Base-by-base conservation (phyloP, 1,140 invertebrate species). In the Meloidogyne hapla region DNA sequence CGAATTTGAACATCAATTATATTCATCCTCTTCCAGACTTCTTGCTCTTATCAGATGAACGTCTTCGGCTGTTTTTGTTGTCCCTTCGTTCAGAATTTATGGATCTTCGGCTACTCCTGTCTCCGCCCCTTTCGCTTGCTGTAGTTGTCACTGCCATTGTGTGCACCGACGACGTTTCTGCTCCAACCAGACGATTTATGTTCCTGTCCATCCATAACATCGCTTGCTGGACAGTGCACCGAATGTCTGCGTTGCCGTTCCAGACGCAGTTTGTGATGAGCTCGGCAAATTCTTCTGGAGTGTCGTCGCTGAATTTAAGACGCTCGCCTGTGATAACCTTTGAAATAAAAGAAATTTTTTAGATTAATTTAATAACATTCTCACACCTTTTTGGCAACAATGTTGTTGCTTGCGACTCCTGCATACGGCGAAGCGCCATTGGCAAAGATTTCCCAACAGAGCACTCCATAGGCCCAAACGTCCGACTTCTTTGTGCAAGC, bases 401-500 rank as follows among this genome's bases (percentile, higher is more conserved):
- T 21, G 6, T 79, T 70, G 25, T 25, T 25, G 21, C 26, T 45
- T 15, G 5, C 42, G 25, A 77, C 61, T 1, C 33, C 25, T 10
- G 77, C 10, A 56, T 69, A 77, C 2, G 77, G 77, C 63, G 26
- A 15, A 33, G 23, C 66, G 1, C 77, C 77, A 23, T 77, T 70
- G 15, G 28, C 15, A 25, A 77, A 40, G 26, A 77, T 78, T 45
- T 78, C 77, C 75, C 75, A 77, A 74, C 75, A 77, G 12, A 77
- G 40, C 15, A 77, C 64, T n/a, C 78, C 78, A 61, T 28, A 80
- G 13, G 66, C 42, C 33, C 62, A 80, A 6, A 74, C 69, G 63
- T 80, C 79, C 9, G 71, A 77, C 26, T 80, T 80, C 26, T 45
- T 61, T 0, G 79, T 80, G 38, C 68, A 81, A 23, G 63, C 66